A percentile compares a stretch with the other conserved stretches of the same genome.
These are phyloP conservation scores for Sciurus carolinensis DNA, from an alignment of 2,797 vertebrate genomes.

Conservation along the genomic window DNA sequence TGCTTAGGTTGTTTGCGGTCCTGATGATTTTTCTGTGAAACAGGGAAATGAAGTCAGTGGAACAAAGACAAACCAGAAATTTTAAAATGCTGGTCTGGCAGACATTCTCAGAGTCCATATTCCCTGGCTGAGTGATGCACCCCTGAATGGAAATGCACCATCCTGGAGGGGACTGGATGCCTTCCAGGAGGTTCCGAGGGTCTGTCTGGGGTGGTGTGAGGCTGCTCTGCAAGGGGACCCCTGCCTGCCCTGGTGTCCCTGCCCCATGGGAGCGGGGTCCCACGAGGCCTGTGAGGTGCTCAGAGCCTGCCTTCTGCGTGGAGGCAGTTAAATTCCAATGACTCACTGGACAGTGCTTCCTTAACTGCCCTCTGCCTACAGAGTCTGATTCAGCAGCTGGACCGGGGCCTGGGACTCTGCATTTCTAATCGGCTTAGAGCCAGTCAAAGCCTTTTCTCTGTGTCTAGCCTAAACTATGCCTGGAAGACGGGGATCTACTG, in stretches of 20 bases:
- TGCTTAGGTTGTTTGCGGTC: not conserved
- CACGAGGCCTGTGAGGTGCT: too few species aligned
- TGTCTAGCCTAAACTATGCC: fast-evolving
- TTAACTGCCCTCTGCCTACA: fast-evolving
- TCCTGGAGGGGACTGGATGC: too few species aligned
- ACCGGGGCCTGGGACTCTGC: fast-evolving
- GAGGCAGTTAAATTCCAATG: too few species aligned
- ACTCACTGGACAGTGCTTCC: fast-evolving
- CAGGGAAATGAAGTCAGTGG: not conserved
- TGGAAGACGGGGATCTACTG: fast-evolving
- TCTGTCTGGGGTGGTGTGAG: not conserved
- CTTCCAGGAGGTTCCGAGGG: not conserved
- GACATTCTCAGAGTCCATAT: fast-evolving
- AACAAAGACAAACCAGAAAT: not conserved
- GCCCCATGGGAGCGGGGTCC: fast-evolving
- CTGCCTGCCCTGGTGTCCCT: too few species aligned
- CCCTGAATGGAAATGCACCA: fast-evolving
- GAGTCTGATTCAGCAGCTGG: not conserved
- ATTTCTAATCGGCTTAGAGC: fast-evolving
- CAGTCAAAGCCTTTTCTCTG: fast-evolving
- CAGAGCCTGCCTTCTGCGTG: not conserved
- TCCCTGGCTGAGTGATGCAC: fast-evolving
- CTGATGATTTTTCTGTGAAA: not conserved
- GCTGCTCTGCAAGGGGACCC: too few species aligned
- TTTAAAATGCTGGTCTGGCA: not conserved